Evolutionary conservation across 53 echinoderm and acorn worm genomes (phyloP).

Genomic region (Arbacia lixula): DNA sequence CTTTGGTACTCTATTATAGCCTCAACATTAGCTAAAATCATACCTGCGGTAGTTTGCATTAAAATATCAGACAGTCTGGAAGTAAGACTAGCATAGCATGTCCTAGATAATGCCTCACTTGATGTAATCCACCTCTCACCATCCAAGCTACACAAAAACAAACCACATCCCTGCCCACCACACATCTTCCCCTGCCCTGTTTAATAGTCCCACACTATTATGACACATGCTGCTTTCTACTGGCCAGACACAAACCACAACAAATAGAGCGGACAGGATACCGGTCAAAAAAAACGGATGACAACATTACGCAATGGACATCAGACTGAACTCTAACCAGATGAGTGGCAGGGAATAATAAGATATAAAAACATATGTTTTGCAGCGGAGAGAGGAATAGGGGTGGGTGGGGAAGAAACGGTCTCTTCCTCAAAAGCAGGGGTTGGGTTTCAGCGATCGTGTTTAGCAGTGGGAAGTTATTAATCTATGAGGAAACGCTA

Average conservation of each 20-base stretch:
- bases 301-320: conserved; percentile 24
- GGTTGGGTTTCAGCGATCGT: conserved; percentile 4
- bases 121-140: too few species aligned
- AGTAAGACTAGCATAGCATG: too few species aligned
- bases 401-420: too few species aligned
- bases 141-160: too few species aligned
- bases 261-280: background rate
- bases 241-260: conserved; percentile 6
- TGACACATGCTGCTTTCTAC: too few species aligned
- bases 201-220: background rate
- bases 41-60: too few species aligned
- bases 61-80: too few species aligned
- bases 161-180: background rate
- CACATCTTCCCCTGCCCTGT: background rate
- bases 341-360: background rate
- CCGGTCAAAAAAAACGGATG: background rate
- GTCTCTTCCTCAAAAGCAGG: too few species aligned
- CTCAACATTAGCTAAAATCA: too few species aligned
- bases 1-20: too few species aligned
- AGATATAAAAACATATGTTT: conserved; percentile 1
- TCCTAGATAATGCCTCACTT: too few species aligned
- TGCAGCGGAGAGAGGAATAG: background rate
- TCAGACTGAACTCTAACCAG: too few species aligned
- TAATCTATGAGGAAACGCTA: conserved; percentile 26
- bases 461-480: conserved; percentile 8